phyloP scores from a whole-genome alignment of 1,140 invertebrate species.

The Drosophila lowei region DNA sequence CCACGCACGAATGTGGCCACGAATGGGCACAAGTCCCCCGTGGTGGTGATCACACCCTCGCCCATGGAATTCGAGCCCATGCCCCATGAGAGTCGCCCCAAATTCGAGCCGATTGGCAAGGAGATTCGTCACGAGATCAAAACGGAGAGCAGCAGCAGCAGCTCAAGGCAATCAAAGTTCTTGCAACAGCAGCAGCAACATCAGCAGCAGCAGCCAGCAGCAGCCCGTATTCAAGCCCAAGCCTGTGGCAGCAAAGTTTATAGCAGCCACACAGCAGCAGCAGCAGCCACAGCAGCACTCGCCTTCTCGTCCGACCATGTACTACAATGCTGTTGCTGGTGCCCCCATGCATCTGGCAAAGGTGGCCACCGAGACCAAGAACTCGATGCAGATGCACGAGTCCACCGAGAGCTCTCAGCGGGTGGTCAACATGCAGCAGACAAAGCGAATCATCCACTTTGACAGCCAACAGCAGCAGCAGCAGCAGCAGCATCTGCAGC shows the following conservation, averaged over 20 bases:
- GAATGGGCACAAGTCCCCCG: constrained; percentile 83
- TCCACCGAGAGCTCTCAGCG: constrained; percentile 87
- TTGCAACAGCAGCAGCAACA: constrained; percentile 70
- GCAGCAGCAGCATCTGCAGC: constrained; percentile 47
- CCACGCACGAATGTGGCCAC: constrained; percentile 72
- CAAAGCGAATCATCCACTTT: constrained; percentile 87
- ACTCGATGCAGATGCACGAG: constrained; percentile 88
- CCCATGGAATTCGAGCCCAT: constrained; percentile 85
- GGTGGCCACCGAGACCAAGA: constrained; percentile 87
- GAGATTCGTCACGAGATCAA: constrained; percentile 83
- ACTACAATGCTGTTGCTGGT: constrained; percentile 85
- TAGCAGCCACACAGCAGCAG: constrained; percentile 85
- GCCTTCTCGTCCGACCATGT: constrained; percentile 79
- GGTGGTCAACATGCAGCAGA: constrained; percentile 88
- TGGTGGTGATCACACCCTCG: constrained; percentile 83
- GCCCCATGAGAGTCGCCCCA: constrained; percentile 83
- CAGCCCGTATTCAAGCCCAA: constrained; percentile 84
- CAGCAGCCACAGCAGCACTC: constrained; percentile 75
- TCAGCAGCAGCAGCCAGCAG: constrained; percentile 6
- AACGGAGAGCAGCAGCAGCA: constrained; percentile 66
- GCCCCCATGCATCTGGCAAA: constrained; percentile 85
- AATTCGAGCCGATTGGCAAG: constrained; percentile 84
- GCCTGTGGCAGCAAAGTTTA: constrained; percentile 82
- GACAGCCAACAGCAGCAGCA: constrained; percentile 83
- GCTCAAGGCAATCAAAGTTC: constrained; percentile 59